These are phyloP conservation scores for Camptogramma bilineatum DNA, from an alignment of 2,888 invertebrate species.

Conservation along the genomic window DNA sequence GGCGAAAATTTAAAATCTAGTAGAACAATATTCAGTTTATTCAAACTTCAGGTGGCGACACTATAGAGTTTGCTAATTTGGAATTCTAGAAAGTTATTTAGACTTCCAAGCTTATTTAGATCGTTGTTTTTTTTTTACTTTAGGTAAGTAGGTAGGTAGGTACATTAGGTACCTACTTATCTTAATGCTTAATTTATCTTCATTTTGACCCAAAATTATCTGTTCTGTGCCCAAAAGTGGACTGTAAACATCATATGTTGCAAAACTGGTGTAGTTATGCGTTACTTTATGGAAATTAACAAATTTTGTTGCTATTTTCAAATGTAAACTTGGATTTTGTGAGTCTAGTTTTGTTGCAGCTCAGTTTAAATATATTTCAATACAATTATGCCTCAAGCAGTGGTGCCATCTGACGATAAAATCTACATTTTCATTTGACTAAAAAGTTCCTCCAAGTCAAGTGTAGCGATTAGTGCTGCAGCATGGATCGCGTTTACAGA, in stretches of 20 bases:
- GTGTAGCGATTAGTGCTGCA: constrained; percentile 42
- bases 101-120: too few species aligned
- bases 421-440: neutral
- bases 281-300: too few species aligned
- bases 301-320: too few species aligned
- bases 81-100: too few species aligned
- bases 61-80: neutral
- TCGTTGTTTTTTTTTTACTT: too few species aligned
- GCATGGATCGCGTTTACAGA: constrained; percentile 40
- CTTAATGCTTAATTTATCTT: too few species aligned
- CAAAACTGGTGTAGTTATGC: too few species aligned
- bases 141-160: too few species aligned
- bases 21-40: constrained; percentile 5
- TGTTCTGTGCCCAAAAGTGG: too few species aligned
- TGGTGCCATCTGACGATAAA: constrained; percentile 20
- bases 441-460: constrained; percentile 39
- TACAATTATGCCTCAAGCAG: neutral
- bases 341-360: neutral
- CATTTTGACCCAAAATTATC: too few species aligned
- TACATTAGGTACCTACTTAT: too few species aligned
- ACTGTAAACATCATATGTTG: too few species aligned
- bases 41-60: constrained; percentile 17
- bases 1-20: constrained; percentile 6
- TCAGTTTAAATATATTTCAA: neutral
- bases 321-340: neutral